phyloP scores from a whole-genome alignment of 2,113 vertebrate genomes.

The Struthio camelus region DNA sequence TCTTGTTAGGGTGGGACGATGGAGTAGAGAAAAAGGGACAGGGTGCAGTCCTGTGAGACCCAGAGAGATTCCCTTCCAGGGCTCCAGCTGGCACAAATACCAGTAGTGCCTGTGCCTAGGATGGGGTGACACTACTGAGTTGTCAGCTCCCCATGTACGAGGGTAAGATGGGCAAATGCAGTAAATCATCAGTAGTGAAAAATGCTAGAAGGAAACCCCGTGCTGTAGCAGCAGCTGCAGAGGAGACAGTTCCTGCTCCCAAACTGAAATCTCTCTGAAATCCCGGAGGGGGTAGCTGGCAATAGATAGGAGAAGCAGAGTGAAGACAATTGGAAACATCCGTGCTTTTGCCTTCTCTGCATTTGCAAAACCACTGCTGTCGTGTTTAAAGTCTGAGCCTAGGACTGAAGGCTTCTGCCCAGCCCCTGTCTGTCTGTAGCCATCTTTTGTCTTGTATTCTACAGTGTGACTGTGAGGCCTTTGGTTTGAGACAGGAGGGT shows the following conservation, averaged over 20 bases:
- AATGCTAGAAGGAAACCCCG: background rate
- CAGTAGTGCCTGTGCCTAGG: background rate
- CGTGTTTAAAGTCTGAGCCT: background rate
- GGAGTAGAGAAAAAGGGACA: background rate
- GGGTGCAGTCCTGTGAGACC: background rate
- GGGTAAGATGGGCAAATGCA: background rate
- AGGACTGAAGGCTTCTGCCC: fast-evolving
- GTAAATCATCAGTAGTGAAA: background rate
- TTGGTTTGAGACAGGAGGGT: background rate
- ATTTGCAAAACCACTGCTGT: fast-evolving
- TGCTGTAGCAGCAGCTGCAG: background rate
- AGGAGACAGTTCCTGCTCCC: fast-evolving
- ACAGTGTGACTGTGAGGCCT: background rate
- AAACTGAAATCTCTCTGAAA: background rate
- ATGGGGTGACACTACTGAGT: fast-evolving
- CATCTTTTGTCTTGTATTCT: background rate
- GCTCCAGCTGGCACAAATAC: background rate
- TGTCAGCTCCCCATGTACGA: fast-evolving
- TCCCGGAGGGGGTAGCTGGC: fast-evolving
- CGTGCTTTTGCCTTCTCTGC: background rate
- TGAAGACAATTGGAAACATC: fast-evolving
- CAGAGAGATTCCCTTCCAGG: background rate
- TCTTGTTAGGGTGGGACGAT: background rate
- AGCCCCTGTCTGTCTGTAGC: background rate
- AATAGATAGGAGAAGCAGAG: background rate